A percentile compares a stretch with the other conserved stretches of the same genome.
phyloP scores from a whole-genome alignment of 1,140 invertebrate genomes.

The Drosophila sturtevanti region DNA sequence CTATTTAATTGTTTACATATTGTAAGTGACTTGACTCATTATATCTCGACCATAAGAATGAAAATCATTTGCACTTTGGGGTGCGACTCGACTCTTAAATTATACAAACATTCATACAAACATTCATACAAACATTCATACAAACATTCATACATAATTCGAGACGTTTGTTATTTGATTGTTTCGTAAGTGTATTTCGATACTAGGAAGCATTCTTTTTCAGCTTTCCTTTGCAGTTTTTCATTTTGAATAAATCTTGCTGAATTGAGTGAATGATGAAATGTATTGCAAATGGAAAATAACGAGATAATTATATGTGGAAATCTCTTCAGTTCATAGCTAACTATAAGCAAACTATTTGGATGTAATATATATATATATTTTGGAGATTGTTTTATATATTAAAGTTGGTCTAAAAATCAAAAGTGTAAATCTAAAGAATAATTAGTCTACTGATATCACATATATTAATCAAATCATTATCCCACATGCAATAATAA shows the following conservation, averaged over 20 bases:
- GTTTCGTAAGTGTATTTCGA: not conserved
- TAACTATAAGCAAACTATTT: too few relatives aligned
- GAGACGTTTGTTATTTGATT: not conserved
- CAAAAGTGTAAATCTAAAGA: too few relatives aligned
- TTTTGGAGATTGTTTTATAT: too few relatives aligned
- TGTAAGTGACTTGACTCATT: not conserved
- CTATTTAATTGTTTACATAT: not conserved
- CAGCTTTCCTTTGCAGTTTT: not conserved
- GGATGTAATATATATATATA: too few relatives aligned
- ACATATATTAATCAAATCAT: too few relatives aligned
- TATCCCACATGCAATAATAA: too few relatives aligned
- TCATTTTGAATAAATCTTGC: not conserved
- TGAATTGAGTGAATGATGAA: not conserved
- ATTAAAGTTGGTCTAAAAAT: too few relatives aligned
- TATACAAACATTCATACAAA: not conserved
- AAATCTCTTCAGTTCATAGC: too few relatives aligned
- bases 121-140: too few relatives aligned
- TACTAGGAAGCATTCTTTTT: not conserved
- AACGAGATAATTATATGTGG: not conserved
- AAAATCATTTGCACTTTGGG: not conserved
- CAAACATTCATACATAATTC: not conserved
- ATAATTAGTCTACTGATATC: too few relatives aligned
- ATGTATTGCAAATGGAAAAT: not conserved
- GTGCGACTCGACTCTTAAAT: slow-evolving; percentile 1
- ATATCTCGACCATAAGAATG: not conserved